Percentiles rank a stretch among this genome's conserved stretches.
These are phyloP conservation scores for Psammodynastes pulverulentus DNA, from an alignment of 2,113 vertebrate species.

Conservation along the genomic window DNA sequence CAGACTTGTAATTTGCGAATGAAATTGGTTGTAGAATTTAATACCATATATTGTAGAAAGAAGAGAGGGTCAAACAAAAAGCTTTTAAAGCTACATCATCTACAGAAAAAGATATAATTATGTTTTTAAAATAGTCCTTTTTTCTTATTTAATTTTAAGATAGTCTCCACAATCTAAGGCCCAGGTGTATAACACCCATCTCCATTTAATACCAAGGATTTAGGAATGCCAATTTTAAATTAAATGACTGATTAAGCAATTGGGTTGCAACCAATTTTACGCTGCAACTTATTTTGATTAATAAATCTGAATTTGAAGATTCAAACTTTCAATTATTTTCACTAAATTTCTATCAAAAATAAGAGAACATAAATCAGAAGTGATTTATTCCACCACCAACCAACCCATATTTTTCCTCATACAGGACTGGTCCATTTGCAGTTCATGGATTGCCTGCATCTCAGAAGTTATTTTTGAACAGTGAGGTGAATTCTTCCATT, in stretches of 20 bases:
- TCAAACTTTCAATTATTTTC: neutral
- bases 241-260: neutral
- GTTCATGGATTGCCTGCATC: neutral
- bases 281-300: neutral
- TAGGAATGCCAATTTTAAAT: neutral
- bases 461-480: neutral
- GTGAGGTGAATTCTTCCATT: neutral
- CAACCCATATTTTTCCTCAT: neutral
- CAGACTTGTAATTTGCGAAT: neutral
- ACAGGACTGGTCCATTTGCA: neutral
- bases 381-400: neutral
- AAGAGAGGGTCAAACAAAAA: neutral
- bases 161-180: neutral
- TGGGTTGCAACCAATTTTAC: neutral
- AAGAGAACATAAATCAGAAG: neutral
- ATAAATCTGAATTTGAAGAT: neutral
- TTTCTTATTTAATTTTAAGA: neutral
- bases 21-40: neutral
- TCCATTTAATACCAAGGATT: neutral
- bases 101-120: neutral
- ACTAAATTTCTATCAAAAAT: neutral
- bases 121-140: neutral
- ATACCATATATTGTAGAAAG: neutral
- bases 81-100: neutral
- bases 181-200: neutral